These are phyloP conservation scores for Myiozetetes cayanensis DNA, from an alignment of 2,113 vertebrate genomes.

Conservation along the genomic window DNA sequence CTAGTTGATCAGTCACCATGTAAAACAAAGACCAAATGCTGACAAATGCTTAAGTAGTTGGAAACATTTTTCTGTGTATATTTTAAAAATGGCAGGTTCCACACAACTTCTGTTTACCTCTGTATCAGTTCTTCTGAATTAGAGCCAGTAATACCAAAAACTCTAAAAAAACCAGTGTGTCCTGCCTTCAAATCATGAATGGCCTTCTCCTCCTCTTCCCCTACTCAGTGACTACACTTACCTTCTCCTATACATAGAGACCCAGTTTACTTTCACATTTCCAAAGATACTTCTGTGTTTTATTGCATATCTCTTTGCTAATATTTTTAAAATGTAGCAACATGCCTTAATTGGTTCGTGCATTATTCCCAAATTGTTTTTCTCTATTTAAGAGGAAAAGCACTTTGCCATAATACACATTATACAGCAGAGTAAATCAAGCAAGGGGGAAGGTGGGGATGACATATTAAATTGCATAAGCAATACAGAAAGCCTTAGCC, in stretches of 20 bases:
- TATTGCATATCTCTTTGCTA: background rate
- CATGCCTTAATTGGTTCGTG: background rate
- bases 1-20: background rate
- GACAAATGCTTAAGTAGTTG: background rate
- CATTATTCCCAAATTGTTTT: background rate
- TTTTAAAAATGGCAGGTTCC: background rate
- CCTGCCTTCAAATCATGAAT: background rate
- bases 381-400: background rate
- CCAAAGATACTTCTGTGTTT: background rate
- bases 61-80: background rate
- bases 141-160: background rate
- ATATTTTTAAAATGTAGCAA: background rate
- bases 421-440: background rate
- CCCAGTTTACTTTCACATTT: background rate
- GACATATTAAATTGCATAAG: background rate
- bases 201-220: background rate
- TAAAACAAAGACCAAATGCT: background rate
- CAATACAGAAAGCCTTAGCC: background rate
- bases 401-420: background rate
- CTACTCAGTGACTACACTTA: background rate
- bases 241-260: background rate
- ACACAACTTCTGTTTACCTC: background rate
- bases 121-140: background rate
- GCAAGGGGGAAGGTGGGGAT: background rate
- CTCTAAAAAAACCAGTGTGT: background rate